Conservation (phyloP, 2,888 invertebrate species). For the Clistopyga incitator region DNA sequence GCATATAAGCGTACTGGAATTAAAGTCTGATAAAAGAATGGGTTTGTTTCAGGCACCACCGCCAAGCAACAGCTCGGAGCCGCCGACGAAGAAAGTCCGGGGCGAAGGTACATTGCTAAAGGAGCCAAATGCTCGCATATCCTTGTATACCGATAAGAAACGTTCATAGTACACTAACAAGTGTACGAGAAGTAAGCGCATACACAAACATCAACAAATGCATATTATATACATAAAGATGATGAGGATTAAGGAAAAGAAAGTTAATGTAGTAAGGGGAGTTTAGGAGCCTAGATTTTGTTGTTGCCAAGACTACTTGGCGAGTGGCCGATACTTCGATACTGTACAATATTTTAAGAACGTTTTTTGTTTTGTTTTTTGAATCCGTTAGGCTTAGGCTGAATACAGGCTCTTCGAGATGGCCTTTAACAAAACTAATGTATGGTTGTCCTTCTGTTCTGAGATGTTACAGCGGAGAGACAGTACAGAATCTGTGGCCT, state of each 20-base stretch:
- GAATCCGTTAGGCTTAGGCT: slow-evolving; percentile 76
- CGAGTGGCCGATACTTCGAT: slow-evolving; percentile 16
- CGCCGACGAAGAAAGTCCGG: slow-evolving; percentile 79
- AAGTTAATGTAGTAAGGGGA: slow-evolving; percentile 26
- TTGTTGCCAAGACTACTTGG: slow-evolving; percentile 8
- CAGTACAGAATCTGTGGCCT: slow-evolving; percentile 84
- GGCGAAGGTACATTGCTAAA: slow-evolving; percentile 83
- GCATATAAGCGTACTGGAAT: not conserved
- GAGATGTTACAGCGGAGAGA: slow-evolving; percentile 85
- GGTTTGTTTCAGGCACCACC: slow-evolving; percentile 77
- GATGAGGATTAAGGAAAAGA: slow-evolving; percentile 30
- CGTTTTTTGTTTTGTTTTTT: slow-evolving; percentile 51
- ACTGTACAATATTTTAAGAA: slow-evolving; percentile 24
- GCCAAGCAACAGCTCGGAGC: slow-evolving; percentile 77
- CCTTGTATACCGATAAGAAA: slow-evolving; percentile 67
- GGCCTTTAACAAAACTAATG: slow-evolving; percentile 84
- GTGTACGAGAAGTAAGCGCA: slow-evolving; percentile 49
- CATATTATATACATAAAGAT: slow-evolving; percentile 12
- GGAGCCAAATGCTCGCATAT: slow-evolving; percentile 71
- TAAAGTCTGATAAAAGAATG: not conserved
- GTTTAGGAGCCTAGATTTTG: slow-evolving; percentile 34
- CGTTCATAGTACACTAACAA: slow-evolving; percentile 57
- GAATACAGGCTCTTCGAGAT: slow-evolving; percentile 71
- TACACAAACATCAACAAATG: slow-evolving; percentile 46
- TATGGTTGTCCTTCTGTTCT: slow-evolving; percentile 85